A percentile compares a stretch with the other conserved stretches of the same genome.
Evolutionary conservation across 2,797 vertebrate genomes (phyloP).

Genomic region (Peromyscus nudipes): DNA sequence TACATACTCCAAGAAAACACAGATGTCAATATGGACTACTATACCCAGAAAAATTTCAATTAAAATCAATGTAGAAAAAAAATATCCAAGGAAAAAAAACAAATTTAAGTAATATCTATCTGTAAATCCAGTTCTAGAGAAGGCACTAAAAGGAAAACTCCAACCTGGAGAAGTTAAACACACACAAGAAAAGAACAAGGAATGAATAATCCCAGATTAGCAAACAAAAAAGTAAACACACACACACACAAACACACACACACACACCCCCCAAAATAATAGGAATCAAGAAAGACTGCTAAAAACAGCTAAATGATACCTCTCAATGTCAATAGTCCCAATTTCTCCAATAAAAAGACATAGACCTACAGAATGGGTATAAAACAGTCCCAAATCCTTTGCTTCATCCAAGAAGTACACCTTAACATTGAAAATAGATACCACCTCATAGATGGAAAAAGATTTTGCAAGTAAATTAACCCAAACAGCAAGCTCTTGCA

Average conservation of each 20-base stretch:
- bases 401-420: not conserved
- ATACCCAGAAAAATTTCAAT: not conserved
- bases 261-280: not conserved
- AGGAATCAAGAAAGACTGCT: not conserved
- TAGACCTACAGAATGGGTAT: not conserved
- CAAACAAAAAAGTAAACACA: not conserved
- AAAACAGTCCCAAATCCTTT: not conserved
- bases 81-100: not conserved
- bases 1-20: not conserved
- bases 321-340: not conserved
- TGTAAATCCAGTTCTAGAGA: not conserved
- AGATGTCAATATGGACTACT: not conserved
- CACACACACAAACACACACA: not conserved
- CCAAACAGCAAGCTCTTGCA: not conserved
- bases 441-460: not conserved
- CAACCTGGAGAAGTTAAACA: not conserved
- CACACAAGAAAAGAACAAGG: not conserved
- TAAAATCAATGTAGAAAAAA: not conserved
- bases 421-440: not conserved
- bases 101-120: not conserved
- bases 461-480: not conserved
- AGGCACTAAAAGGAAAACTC: not conserved
- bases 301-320: not conserved
- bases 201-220: not conserved
- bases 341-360: too few species aligned